Conservation (phyloP, 2,113 vertebrate genomes). For the Osmerus eperlanus region DNA sequence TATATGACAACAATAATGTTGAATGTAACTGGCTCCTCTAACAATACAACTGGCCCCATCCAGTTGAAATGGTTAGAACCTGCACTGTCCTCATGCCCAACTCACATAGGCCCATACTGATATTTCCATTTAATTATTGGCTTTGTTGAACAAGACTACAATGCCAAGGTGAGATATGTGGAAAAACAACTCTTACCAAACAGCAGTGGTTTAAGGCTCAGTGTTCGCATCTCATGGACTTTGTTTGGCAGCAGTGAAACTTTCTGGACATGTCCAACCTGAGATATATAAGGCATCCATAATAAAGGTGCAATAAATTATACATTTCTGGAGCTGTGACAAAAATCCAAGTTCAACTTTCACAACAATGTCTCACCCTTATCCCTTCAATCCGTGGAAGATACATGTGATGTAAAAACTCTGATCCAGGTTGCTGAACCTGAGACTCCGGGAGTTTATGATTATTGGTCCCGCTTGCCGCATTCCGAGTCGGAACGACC, state of each 20-base stretch:
- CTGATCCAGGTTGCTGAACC: conserved; percentile 36
- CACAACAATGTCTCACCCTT: conserved; percentile 73
- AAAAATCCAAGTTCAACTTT: too few relatives aligned
- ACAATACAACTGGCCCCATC: too few relatives aligned
- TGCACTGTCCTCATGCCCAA: too few relatives aligned
- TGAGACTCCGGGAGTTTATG: conserved; percentile 14
- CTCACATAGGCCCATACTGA: too few relatives aligned
- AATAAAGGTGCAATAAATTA: background rate
- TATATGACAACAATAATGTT: too few relatives aligned
- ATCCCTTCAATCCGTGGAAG: conserved; percentile 89
- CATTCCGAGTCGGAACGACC: conserved; percentile 31
- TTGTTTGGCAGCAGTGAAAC: conserved; percentile 81
- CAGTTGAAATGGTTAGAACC: too few relatives aligned
- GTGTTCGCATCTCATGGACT: conserved; percentile 83
- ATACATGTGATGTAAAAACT: conserved; percentile 50
- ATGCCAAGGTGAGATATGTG: background rate
- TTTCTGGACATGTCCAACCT: conserved; percentile 93
- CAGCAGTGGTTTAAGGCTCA: conserved; percentile 92
- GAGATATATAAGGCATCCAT: conserved; percentile 15
- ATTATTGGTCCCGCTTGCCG: conserved; percentile 20
- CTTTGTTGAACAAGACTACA: too few relatives aligned
- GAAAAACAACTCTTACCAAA: conserved; percentile 80
- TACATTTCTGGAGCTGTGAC: too few relatives aligned
- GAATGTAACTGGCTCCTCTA: too few relatives aligned
- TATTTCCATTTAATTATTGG: too few relatives aligned